Base-by-base conservation (phyloP, 2,888 invertebrate species). In the Sisyra terminalis region DNA sequence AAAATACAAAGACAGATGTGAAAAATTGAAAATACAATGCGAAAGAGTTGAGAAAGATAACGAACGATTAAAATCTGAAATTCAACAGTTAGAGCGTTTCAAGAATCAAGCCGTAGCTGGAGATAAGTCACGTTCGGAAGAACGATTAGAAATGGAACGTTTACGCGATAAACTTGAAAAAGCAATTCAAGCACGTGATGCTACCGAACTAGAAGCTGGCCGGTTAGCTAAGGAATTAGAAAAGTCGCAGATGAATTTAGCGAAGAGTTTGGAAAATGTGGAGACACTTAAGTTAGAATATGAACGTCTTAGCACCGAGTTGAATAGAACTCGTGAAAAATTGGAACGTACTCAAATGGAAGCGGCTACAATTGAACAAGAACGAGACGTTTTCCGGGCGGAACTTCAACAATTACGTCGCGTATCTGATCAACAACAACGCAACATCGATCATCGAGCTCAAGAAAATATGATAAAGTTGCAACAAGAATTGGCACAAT, bases 131-230 rank as follows among this genome's bases (percentile, higher is more conserved):
- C 64, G 74, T 50, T 72, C 73, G 37, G 75, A 75, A 53, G 83
- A 77, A 53, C 70, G 75, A 51, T 74, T 78, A 51, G 89, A 89
- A 65, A 76, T 86, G 44, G 88, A 89, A 59, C 73, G 87, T 50
- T 66, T 88, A 44, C 75, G 86, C 50, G 88, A 89, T 52, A 85
- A 87, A 58, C 67, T 88, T 43, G 89, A 89, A 55, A 86, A 87
- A 61, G 83, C 86, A 10, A 75, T 86, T 47, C 78, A 79, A 56
- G 78, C 79, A 0, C 71, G 86, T 51, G 86, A 87, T 55, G 77
- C 84, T 39, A 85, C 85, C 6, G 87, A 87, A 66, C 70, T 85
- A 62, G 88, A 88, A 59, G 85, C 85, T 24, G 84, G 84, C 43
- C 71, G 85, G 48, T 64, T 88, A 48, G 84, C 85, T 15, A 84